Evolutionary conservation across 1,140 invertebrate species (phyloP), one percentile per base, ranked within the genome.

Genomic region (Anoplophora glabripennis): DNA sequence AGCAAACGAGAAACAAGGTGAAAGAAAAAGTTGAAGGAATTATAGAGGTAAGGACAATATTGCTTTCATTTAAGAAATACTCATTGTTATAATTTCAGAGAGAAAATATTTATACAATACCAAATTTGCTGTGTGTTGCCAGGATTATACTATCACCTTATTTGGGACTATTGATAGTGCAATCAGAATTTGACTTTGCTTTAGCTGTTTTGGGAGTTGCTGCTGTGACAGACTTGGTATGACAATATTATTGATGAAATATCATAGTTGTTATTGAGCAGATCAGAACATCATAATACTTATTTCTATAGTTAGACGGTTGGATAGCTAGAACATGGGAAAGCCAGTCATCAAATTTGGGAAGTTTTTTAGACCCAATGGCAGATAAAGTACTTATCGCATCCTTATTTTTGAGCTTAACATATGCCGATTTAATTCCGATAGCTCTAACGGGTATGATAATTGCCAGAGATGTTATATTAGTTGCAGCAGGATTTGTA

Each of bases 351-450:
- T 93, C 94, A 21, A 92, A 90, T 73, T 83, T 96, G 63, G 96
- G 96, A 7, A 94, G 92, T 62, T 95, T 96, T 73, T 72, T 99
- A n/a, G 96, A 99, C 78, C 96, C 96, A 9, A 84, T 96, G 76
- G 96, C 96, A n/a, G 96, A 99, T 76, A 99, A 99, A 81, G 80
- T 98, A 12, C 80, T 99, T 4, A 87, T 99, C 60, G 91, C 86
- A 9, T 92, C 91, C 10, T 77, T 98, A 35, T 95, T 95, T 71
- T 73, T 97, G 18, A 87, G 92, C 0, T 78, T 98, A 21, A 93
- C 94, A 8, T 90, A 88, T 78, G 86, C 88, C 53, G 84, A 87
- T 45, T 76, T 97, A 10, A 90, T 99, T 72, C 95, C 96, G 72
- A 78, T 94, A 52, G 79, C 85, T 51, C 76, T 99, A n/a, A 92